phyloP scores from a whole-genome alignment of 2,113 vertebrate genomes.

The Semicossyphus pulcher region DNA sequence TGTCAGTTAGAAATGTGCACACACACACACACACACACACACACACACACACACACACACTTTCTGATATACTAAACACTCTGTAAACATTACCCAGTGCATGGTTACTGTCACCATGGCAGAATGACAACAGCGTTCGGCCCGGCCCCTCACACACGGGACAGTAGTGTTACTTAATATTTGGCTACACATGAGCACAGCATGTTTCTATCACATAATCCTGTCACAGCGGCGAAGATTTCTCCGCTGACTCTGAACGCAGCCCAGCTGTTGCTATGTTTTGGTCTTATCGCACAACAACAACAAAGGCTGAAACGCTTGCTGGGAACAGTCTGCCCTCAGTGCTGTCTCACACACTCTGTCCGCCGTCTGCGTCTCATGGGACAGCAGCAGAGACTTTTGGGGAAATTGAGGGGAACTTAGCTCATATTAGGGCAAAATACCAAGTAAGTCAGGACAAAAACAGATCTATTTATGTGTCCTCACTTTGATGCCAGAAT shows the following conservation, averaged over 20 bases:
- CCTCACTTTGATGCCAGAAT: slow-evolving; percentile 5
- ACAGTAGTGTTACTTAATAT: slow-evolving; percentile 92
- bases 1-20: slow-evolving; percentile 43
- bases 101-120: slow-evolving; percentile 95
- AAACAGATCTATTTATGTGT: slow-evolving; percentile 28
- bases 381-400: slow-evolving; percentile 44
- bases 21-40: slow-evolving; percentile 29
- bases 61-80: slow-evolving; percentile 90
- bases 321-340: slow-evolving; percentile 54
- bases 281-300: slow-evolving; percentile 73
- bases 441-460: not conserved
- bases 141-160: slow-evolving; percentile 87
- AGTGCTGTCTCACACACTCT: slow-evolving; percentile 42
- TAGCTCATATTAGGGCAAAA: slow-evolving; percentile 29
- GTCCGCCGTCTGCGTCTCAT: slow-evolving; percentile 49
- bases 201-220: slow-evolving; percentile 76
- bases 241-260: slow-evolving; percentile 49
- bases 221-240: slow-evolving; percentile 64
- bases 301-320: slow-evolving; percentile 57
- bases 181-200: slow-evolving; percentile 74
- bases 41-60: slow-evolving; percentile 45
- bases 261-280: slow-evolving; percentile 81
- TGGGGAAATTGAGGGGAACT: slow-evolving; percentile 19
- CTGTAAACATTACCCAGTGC: slow-evolving; percentile 88
- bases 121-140: slow-evolving; percentile 90